Conservation (phyloP, 2,888 invertebrate species). For the Baccha elongata region DNA sequence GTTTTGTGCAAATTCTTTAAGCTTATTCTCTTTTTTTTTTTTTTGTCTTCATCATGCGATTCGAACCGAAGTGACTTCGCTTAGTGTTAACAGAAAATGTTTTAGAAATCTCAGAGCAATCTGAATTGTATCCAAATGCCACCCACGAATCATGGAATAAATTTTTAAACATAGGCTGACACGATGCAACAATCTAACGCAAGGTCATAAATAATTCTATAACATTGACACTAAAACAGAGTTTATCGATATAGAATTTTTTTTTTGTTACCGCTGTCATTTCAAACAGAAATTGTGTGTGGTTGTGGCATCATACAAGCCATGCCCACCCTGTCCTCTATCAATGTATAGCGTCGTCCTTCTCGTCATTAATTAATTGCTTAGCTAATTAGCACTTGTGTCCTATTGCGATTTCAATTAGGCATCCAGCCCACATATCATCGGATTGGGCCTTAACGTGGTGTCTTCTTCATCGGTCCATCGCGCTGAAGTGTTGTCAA, state of each 20-base stretch:
- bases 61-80: neutral
- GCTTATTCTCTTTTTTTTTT: slow-evolving; percentile 12
- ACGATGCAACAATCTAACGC: slow-evolving; percentile 24
- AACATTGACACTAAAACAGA: slow-evolving; percentile 45
- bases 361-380: slow-evolving; percentile 66
- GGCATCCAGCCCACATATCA: slow-evolving; percentile 67
- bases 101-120: neutral
- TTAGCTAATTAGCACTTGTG: slow-evolving; percentile 68
- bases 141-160: slow-evolving; percentile 43
- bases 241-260: slow-evolving; percentile 29
- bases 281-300: slow-evolving; percentile 27
- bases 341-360: slow-evolving; percentile 19
- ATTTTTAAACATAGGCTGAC: neutral
- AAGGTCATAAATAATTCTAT: slow-evolving; percentile 56
- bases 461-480: slow-evolving; percentile 48
- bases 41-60: neutral
- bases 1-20: slow-evolving; percentile 46
- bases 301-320: slow-evolving; percentile 20
- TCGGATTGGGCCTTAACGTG: slow-evolving; percentile 47
- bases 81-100: slow-evolving; percentile 28
- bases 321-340: slow-evolving; percentile 36
- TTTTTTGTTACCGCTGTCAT: slow-evolving; percentile 1
- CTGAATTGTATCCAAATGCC: slow-evolving; percentile 20
- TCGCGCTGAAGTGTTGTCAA: slow-evolving; percentile 23
- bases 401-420: slow-evolving; percentile 74